These are phyloP conservation scores for Lottia gigantea DNA, from an alignment of 2,888 invertebrate species.

Conservation along the genomic window DNA sequence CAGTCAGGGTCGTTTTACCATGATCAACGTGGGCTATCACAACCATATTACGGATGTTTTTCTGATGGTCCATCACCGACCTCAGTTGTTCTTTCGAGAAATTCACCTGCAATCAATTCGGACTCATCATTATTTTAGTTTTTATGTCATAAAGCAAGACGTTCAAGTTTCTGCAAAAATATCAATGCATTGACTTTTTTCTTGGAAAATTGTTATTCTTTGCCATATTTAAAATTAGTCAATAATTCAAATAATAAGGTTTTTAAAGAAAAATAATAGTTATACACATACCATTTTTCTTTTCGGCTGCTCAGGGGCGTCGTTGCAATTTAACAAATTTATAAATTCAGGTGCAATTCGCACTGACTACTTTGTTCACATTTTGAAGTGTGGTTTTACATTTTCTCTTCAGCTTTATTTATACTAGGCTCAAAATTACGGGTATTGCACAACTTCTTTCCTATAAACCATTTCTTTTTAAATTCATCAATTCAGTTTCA, in stretches of 20 bases:
- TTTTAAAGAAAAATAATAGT: no score
- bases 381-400: neutral
- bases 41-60: conserved; percentile 99
- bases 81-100: conserved; percentile 99
- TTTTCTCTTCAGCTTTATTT: no score
- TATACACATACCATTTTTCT: conserved; percentile 18
- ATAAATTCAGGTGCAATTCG: conserved; percentile 16
- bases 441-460: conserved; percentile 1
- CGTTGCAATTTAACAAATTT: conserved; percentile 10
- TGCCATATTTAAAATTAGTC: no score
- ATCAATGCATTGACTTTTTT: no score
- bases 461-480: neutral
- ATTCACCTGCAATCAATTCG: conserved; percentile 94
- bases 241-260: no score
- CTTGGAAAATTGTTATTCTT: no score
- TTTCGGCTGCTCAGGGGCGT: conserved; percentile 12
- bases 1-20: conserved; percentile 98
- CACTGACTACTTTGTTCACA: conserved; percentile 14
- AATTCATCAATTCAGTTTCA: neutral
- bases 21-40: conserved; percentile 99
- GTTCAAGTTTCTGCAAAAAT: no score
- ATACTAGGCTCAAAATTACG: no score
- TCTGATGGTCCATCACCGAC: conserved; percentile 98
- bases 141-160: no score
- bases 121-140: no score